Conservation (phyloP, 2,113 vertebrate genomes). For the Heterotis niloticus region DNA sequence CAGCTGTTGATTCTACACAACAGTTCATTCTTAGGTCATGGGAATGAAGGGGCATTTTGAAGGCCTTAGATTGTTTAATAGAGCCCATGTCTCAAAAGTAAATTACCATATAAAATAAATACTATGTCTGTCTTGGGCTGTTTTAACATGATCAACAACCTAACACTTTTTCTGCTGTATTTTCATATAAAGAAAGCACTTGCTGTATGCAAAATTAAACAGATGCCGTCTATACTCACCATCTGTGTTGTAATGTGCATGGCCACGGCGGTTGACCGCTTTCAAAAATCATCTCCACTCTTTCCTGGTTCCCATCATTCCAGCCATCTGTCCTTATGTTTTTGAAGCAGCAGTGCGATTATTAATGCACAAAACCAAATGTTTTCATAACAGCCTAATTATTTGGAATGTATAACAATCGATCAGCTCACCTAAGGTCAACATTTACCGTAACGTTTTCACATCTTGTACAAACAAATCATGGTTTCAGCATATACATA, state of each 20-base stretch:
- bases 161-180: neutral
- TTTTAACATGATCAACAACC: neutral
- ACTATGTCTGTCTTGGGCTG: neutral
- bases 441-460: conserved; percentile 8
- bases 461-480: neutral
- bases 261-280: neutral
- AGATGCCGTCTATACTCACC: no score
- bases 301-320: neutral
- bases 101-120: neutral
- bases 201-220: conserved; percentile 43
- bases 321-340: no score
- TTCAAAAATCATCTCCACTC: no score
- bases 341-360: neutral
- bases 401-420: neutral
- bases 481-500: neutral
- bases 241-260: neutral
- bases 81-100: neutral
- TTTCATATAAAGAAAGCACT: neutral
- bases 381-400: neutral
- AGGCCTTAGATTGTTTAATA: neutral
- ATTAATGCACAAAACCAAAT: neutral
- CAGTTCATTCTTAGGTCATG: conserved; percentile 24
- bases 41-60: conserved; percentile 8
- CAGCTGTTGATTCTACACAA: conserved; percentile 10
- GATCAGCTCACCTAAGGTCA: neutral